Evolutionary conservation across 2,888 invertebrate species (phyloP).

Genomic region (Ypsolopha sequella): DNA sequence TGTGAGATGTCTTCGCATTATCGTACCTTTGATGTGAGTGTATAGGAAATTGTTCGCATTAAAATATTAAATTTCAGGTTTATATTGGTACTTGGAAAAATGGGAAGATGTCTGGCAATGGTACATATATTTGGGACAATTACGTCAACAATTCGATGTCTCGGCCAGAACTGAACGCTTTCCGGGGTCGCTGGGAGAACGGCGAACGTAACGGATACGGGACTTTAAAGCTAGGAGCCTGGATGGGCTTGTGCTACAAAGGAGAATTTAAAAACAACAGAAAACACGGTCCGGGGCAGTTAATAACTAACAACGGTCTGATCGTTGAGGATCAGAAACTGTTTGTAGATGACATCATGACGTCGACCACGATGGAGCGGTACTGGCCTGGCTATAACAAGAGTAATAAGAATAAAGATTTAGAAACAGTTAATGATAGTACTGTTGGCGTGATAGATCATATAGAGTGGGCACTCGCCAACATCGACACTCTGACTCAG

Average conservation of each 20-base stretch:
- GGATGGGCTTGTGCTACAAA: conserved; percentile 65
- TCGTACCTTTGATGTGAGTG: not conserved
- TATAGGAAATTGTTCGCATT: too few species aligned
- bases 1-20: conserved; percentile 32
- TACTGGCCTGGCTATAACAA: too few species aligned
- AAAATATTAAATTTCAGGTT: conserved; percentile 36
- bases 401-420: too few species aligned
- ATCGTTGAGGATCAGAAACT: conserved; percentile 55
- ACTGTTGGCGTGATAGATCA: conserved; percentile 57
- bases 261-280: conserved; percentile 67
- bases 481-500: conserved; percentile 1
- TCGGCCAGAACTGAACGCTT: conserved; percentile 61
- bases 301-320: conserved; percentile 69
- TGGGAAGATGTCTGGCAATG: conserved; percentile 69
- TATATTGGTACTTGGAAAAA: conserved; percentile 72
- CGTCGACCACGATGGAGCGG: not conserved
- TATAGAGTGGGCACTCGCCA: conserved; percentile 32
- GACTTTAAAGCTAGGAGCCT: conserved; percentile 54
- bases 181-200: conserved; percentile 67
- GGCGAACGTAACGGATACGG: conserved; percentile 68
- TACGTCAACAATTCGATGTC: conserved; percentile 62
- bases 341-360: conserved; percentile 58
- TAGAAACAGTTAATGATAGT: conserved; percentile 21
- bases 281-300: conserved; percentile 68
- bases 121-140: conserved; percentile 71